Conservation (phyloP, 2,113 vertebrate genomes). For the Opisthocomus hoazin region DNA sequence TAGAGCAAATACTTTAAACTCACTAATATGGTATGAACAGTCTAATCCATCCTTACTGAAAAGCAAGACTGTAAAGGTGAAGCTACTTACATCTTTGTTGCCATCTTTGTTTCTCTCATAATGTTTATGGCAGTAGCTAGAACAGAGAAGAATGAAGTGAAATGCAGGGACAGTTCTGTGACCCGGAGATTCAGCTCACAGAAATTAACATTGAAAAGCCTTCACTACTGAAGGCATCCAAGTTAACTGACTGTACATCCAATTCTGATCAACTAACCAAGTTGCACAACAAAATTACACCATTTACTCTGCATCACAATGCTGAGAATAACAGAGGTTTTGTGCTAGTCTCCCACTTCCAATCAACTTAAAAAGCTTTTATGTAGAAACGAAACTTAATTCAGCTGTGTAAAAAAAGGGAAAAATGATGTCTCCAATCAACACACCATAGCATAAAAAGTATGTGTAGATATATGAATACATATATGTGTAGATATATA, state of each 20-base stretch:
- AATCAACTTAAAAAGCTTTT: background rate
- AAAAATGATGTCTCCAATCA: background rate
- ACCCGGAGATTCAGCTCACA: background rate
- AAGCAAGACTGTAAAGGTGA: background rate
- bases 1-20: background rate
- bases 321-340: background rate
- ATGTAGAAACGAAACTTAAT: background rate
- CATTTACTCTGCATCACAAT: background rate
- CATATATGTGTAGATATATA: background rate
- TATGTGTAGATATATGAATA: background rate
- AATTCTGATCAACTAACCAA: background rate
- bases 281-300: background rate
- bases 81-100: slow-evolving; percentile 90
- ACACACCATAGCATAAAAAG: background rate
- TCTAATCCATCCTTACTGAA: background rate
- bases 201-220: background rate
- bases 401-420: background rate
- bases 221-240: background rate
- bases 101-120: slow-evolving; percentile 86
- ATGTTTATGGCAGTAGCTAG: slow-evolving; percentile 91
- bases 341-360: background rate
- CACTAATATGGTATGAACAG: background rate
- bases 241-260: background rate
- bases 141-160: slow-evolving; percentile 31
- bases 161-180: background rate